Evolutionary conservation across 2,797 vertebrate genomes (phyloP).

Genomic region (Tenualosa thibaudeaui): DNA sequence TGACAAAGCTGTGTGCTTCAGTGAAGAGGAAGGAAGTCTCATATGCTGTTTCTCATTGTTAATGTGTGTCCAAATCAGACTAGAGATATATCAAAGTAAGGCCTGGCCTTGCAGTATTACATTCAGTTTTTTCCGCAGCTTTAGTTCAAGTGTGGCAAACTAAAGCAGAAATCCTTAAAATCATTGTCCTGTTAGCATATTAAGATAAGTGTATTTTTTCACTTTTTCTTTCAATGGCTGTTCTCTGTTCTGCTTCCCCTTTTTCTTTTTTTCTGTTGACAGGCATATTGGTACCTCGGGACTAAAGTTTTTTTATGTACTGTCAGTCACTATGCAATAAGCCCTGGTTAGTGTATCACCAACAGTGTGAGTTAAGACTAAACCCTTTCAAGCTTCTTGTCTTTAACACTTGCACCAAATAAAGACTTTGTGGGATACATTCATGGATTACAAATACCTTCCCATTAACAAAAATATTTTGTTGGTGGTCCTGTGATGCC

Average conservation of each 20-base stretch:
- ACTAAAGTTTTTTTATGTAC: conserved; percentile 45
- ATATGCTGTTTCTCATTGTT: conserved; percentile 37
- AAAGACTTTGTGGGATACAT: too few relatives aligned
- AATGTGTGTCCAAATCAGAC: conserved; percentile 51
- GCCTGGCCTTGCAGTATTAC: conserved; percentile 30
- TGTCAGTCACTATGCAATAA: conserved; percentile 42
- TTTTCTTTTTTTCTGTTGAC: conserved; percentile 33
- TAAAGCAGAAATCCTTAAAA: conserved; percentile 42
- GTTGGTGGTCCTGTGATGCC: too few relatives aligned
- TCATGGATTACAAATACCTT: too few relatives aligned
- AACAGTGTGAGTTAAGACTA: neutral
- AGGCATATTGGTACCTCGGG: conserved; percentile 44
- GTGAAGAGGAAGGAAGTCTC: conserved; percentile 11
- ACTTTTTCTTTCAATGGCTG: conserved; percentile 49
- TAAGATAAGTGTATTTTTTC: conserved; percentile 37
- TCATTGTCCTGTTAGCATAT: conserved; percentile 53
- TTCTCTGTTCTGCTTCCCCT: neutral
- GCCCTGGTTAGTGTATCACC: neutral
- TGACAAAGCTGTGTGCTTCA: too few relatives aligned
- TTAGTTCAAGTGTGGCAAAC: conserved; percentile 49
- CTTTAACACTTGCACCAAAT: too few relatives aligned
- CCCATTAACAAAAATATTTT: too few relatives aligned
- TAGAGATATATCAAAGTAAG: conserved; percentile 52
- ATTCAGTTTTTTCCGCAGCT: conserved; percentile 20
- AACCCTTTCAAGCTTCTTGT: neutral